Evolutionary conservation across 2,113 vertebrate genomes (phyloP), one percentile per base, ranked within the genome.

Genomic region (Chaenogobius annularis): DNA sequence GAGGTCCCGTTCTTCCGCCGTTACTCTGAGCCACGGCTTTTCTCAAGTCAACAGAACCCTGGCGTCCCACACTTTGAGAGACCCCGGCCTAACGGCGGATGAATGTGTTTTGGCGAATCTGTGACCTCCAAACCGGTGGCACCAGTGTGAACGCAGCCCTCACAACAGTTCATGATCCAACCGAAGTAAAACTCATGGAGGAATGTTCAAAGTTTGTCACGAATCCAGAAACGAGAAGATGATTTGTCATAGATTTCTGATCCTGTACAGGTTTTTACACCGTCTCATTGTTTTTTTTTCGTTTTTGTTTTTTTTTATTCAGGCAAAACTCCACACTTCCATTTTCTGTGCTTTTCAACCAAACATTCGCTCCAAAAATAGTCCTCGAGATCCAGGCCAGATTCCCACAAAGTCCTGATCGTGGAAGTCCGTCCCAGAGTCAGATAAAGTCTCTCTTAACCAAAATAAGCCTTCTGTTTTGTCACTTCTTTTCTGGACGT

Each of bases 251-350:
- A 85, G 82, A 46, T 14, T 86, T 74, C 78, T 74, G 84, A 90
- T 90, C 92, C 90, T 93, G 90, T 91, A 93, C 91, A 92, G 40
- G 79, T 80, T 87, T 58, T 26, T 88, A 80, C 90, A 92, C 87
- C 82, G 66, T 67, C 55, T n/a, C 23, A n/a, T 1, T 15, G 9
- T 14, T 14, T 59, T 31, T 15, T 7, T 44, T 12, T 46, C 2
- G 9, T 46, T 46, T 46, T 46, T 46, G 10, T 46, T 46, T 13
- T 44, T 44, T 11, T 12, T 12, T 46, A 11, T 11, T 46, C 44
- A 46, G 44, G 44, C 44, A 46, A 46, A 46, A 54, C 7, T 54
- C 50, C 19, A 20, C 7, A 10, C 50, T 9, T n/a, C 50, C 2
- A 0, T 56, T 52, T 40, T 59, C 64, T 31, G 47, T 20, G 56